These are phyloP conservation scores for Drosophila quadrilineata DNA, from an alignment of 1,140 invertebrate genomes.

Conservation along the genomic window DNA sequence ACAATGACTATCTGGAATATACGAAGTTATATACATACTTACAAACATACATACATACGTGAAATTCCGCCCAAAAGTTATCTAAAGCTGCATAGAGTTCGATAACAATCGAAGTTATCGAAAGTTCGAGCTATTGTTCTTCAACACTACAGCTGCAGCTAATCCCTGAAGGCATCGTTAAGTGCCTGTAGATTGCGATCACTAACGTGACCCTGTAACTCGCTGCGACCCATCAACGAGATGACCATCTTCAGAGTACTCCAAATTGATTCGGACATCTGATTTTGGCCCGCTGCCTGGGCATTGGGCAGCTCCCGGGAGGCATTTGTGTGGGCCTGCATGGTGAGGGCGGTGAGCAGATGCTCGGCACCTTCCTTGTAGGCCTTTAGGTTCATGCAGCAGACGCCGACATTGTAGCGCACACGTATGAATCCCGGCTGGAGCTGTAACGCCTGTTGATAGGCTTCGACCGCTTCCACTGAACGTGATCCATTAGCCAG, in stretches of 20 bases:
- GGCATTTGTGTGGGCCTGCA: slow-evolving; percentile 91
- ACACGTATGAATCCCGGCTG: slow-evolving; percentile 98
- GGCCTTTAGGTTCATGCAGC: slow-evolving; percentile 97
- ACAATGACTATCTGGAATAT: too few species aligned
- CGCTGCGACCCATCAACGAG: slow-evolving; percentile 91
- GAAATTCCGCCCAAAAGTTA: too few species aligned
- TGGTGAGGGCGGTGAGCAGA: slow-evolving; percentile 94
- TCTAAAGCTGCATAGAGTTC: too few species aligned
- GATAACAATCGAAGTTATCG: slow-evolving; percentile 11
- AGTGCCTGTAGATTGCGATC: slow-evolving; percentile 66
- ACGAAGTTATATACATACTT: too few species aligned
- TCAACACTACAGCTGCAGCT: background rate
- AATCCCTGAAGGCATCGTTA: slow-evolving; percentile 75
- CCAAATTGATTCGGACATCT: slow-evolving; percentile 97
- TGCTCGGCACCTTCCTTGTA: slow-evolving; percentile 98
- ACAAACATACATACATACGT: too few species aligned
- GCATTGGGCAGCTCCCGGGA: slow-evolving; percentile 81
- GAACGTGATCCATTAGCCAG: slow-evolving; percentile 97
- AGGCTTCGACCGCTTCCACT: slow-evolving; percentile 97
- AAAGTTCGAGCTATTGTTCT: background rate
- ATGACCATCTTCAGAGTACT: slow-evolving; percentile 94
- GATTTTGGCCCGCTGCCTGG: slow-evolving; percentile 81
- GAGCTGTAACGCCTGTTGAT: slow-evolving; percentile 94
- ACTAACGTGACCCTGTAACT: slow-evolving; percentile 83
- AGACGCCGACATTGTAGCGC: slow-evolving; percentile 98